A percentile compares a stretch with the other conserved stretches of the same genome.
Conservation (phyloP, 2,797 vertebrate genomes). For the Remorina albescens region DNA sequence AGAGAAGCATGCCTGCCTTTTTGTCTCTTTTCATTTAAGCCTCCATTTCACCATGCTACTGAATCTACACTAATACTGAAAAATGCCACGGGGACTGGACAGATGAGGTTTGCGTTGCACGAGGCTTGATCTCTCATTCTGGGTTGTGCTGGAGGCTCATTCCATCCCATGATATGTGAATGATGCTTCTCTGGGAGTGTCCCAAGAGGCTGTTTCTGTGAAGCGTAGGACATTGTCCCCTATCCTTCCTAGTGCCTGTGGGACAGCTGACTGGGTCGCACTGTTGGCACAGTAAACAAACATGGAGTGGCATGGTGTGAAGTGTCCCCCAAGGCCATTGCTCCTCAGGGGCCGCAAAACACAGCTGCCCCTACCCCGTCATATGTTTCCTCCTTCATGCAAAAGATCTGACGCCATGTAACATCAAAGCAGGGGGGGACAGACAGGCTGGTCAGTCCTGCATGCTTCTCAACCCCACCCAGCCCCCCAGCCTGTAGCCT, state of each 20-base stretch:
- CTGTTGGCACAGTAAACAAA: conserved; percentile 76
- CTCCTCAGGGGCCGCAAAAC: conserved; percentile 38
- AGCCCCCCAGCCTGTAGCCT: conserved; percentile 30
- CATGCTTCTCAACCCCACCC: conserved; percentile 26
- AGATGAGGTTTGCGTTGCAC: conserved; percentile 68
- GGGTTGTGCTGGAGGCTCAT: conserved; percentile 66
- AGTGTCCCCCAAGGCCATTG: conserved; percentile 61
- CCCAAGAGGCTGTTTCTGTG: conserved; percentile 61
- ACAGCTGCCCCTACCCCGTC: conserved; percentile 48
- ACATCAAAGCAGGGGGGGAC: conserved; percentile 38
- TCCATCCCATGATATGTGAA: conserved; percentile 68
- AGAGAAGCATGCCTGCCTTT: conserved; percentile 42
- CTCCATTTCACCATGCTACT: conserved; percentile 57
- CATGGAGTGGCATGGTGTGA: conserved; percentile 72
- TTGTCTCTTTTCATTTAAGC: conserved; percentile 67
- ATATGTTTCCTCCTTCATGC: conserved; percentile 41
- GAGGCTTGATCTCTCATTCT: conserved; percentile 73
- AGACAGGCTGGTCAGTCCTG: conserved; percentile 34
- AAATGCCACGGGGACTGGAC: conserved; percentile 67
- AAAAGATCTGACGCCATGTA: conserved; percentile 45
- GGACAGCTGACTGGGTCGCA: conserved; percentile 74
- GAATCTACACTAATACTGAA: conserved; percentile 68
- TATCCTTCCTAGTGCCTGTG: conserved; percentile 22
- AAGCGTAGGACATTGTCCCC: conserved; percentile 61
- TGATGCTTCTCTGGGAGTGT: conserved; percentile 62